Base-by-base conservation (phyloP, 2,888 invertebrate species). In the Euzetes globulus region DNA sequence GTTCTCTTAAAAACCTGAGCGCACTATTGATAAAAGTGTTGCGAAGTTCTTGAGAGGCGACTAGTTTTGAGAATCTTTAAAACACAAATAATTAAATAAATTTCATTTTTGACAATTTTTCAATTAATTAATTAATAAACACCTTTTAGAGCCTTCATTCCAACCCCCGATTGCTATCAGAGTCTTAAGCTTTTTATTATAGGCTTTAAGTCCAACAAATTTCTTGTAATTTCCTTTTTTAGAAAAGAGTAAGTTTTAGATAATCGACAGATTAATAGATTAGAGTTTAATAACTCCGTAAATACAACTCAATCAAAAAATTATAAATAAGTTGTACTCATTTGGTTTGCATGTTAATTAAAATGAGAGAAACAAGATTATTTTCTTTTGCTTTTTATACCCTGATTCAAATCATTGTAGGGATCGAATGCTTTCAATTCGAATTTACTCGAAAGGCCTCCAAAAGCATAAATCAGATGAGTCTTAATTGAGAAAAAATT, bases 351-450 rank as follows among this genome's bases (percentile, higher is more conserved):
- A 11, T 41, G 41, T 27, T 37, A 63, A 2, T 29, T 92, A 91
- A 84, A 41, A 94, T 94, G 76, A 94, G 85, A 0, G 93, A 93
- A 52, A 90, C 92, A 84, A 94, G 94, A 85, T 94, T 19, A 29
- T 72, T 50, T 22, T 4, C 4, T 6, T 33, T 29, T 37, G n/a
- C 19, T 22, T 58, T 25, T 33, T 25, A 60, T 82, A 92, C 94
- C 94, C 88, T 94, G 93, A 82, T 94, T 94, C 81, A 94, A 90
- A 82, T 95, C 94, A 85, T 94, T 94, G 82, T 94, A 94, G 82
- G 94, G 93, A 84, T 95, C 94, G 82, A 93, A 94, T 0, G 94
- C 93, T 79, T 92, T 91, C 79, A 95, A 86, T 22, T 91, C 89
- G 83, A 92, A 93, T 81, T 94, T 93, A 33, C 71, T 74, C 11